phyloP scores from a whole-genome alignment of 1,140 invertebrate species.

The Diplogasteroides magnus region DNA sequence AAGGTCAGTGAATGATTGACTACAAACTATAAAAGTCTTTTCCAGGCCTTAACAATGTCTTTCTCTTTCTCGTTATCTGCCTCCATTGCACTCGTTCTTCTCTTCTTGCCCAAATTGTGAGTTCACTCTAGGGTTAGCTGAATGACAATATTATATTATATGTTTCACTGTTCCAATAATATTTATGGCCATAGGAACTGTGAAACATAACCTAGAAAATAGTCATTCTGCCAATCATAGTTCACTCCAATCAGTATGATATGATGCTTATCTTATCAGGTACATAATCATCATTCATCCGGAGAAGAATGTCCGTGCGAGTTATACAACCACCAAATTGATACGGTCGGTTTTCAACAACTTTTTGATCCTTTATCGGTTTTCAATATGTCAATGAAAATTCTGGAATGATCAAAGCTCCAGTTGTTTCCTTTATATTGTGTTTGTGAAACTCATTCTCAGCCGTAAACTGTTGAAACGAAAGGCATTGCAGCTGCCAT shows the following conservation, averaged over 20 bases:
- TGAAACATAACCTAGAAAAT: too few relatives aligned
- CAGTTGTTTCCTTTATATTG: too few relatives aligned
- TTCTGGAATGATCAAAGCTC: too few relatives aligned
- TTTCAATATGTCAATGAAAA: neutral
- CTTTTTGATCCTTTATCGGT: neutral
- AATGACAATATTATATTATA: too few relatives aligned
- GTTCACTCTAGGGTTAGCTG: too few relatives aligned
- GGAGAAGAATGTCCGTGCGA: conserved; percentile 71
- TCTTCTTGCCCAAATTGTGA: conserved; percentile 71
- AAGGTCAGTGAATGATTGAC: conserved; percentile 54
- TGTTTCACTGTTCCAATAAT: too few relatives aligned
- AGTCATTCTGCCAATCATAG: too few relatives aligned
- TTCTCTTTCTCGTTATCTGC: conserved; percentile 63
- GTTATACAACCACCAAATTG: conserved; percentile 73
- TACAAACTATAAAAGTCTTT: too few relatives aligned
- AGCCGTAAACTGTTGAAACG: too few relatives aligned
- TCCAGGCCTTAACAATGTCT: conserved; percentile 61
- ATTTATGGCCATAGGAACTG: too few relatives aligned
- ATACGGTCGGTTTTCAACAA: conserved; percentile 59
- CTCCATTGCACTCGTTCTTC: conserved; percentile 69
- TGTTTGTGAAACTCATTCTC: too few relatives aligned
- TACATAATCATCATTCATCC: conserved; percentile 73
- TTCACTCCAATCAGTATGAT: neutral
- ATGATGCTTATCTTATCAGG: neutral
- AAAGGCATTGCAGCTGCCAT: conserved; percentile 64